phyloP scores from a whole-genome alignment of 2,797 vertebrate genomes.

The Macropodus opercularis region DNA sequence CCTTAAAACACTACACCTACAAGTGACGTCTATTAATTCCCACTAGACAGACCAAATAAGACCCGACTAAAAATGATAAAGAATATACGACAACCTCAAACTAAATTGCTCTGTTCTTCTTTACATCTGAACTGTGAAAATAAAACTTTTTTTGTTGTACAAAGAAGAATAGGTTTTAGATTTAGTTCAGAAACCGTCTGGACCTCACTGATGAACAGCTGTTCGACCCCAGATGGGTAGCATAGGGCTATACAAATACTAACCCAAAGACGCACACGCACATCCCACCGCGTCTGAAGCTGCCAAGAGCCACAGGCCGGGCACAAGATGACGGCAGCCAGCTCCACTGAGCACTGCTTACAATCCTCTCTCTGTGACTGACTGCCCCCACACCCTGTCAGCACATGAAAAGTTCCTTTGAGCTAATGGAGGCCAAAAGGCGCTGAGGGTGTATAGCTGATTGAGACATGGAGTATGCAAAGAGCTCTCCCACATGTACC shows the following conservation, averaged over 20 bases:
- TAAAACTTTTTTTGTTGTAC: slow-evolving; percentile 34
- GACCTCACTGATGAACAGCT: slow-evolving; percentile 78
- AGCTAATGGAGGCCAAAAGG: slow-evolving; percentile 51
- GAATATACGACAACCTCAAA: slow-evolving; percentile 49
- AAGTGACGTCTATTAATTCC: slow-evolving; percentile 48
- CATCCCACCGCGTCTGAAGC: slow-evolving; percentile 58
- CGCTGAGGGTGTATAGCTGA: slow-evolving; percentile 41
- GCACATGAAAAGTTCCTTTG: slow-evolving; percentile 73
- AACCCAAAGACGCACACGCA: slow-evolving; percentile 50
- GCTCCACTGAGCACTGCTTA: slow-evolving; percentile 62
- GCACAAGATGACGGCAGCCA: slow-evolving; percentile 74
- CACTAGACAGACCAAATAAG: slow-evolving; percentile 32
- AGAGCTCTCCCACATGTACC: slow-evolving; percentile 19
- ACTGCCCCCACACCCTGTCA: slow-evolving; percentile 61
- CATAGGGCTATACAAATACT: slow-evolving; percentile 59
- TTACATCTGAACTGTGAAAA: slow-evolving; percentile 21
- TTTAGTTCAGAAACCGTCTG: slow-evolving; percentile 56
- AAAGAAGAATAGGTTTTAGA: too few species aligned
- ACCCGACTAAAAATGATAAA: too few species aligned
- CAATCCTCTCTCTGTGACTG: slow-evolving; percentile 78
- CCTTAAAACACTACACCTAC: slow-evolving; percentile 27
- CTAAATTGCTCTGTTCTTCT: slow-evolving; percentile 20
- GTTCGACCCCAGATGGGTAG: slow-evolving; percentile 70
- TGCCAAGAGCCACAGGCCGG: slow-evolving; percentile 81
- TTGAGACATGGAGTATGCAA: slow-evolving; percentile 36